Evolutionary conservation across 2,888 invertebrate genomes (phyloP).

Genomic region (Phrixothrix hirtus): DNA sequence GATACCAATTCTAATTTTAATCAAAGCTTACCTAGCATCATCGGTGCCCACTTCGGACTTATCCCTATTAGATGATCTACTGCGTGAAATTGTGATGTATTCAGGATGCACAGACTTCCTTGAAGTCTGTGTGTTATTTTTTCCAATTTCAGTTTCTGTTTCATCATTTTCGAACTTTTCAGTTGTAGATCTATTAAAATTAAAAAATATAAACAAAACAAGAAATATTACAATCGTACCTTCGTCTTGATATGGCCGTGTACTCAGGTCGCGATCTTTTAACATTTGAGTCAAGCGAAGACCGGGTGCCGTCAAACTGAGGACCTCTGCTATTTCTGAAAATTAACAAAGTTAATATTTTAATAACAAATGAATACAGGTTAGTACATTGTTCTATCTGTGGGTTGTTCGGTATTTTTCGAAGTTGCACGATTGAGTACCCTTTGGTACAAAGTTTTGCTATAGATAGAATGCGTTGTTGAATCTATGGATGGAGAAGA

Average conservation of each 20-base stretch:
- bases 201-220: neutral
- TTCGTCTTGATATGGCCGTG: conserved; percentile 37
- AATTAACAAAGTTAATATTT: conserved; percentile 56
- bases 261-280: conserved; percentile 54
- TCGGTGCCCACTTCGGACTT: conserved; percentile 7
- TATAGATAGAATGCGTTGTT: conserved; percentile 69
- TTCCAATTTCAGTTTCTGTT: conserved; percentile 42
- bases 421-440: conserved; percentile 61
- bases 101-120: conserved; percentile 56
- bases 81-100: conserved; percentile 70
- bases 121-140: conserved; percentile 35
- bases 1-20: too few relatives aligned
- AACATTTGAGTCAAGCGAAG: conserved; percentile 52
- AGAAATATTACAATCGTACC: too few relatives aligned
- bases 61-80: too few relatives aligned
- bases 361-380: too few relatives aligned
- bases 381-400: conserved; percentile 10
- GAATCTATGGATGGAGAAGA: conserved; percentile 55
- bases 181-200: conserved; percentile 39
- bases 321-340: conserved; percentile 64
- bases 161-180: conserved; percentile 37
- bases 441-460: conserved; percentile 75
- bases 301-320: conserved; percentile 61
- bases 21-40: neutral
- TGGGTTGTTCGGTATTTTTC: conserved; percentile 25